Conservation (phyloP, 2,888 invertebrate species). For the Gastracanthus pulcherrimus region DNA sequence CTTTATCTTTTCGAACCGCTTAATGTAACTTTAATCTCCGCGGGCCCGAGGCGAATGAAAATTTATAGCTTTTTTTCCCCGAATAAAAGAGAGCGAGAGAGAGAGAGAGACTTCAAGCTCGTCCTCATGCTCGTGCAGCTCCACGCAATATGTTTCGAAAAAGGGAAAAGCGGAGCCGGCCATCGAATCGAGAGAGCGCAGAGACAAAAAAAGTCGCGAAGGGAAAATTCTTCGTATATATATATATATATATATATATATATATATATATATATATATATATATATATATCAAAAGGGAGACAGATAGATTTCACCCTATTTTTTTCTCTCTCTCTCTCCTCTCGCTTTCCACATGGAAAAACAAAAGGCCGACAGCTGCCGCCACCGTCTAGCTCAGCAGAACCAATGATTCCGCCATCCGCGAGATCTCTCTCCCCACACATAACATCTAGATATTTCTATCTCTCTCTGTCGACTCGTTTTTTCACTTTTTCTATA, state of each 20-base stretch:
- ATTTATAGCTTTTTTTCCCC: constrained; percentile 50
- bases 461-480: constrained; percentile 1
- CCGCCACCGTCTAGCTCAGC: background rate
- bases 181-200: background rate
- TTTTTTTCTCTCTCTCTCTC: background rate
- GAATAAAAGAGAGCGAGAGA: constrained; percentile 15
- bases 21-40: constrained; percentile 56
- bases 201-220: background rate
- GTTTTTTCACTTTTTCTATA: constrained; percentile 43
- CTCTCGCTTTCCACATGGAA: background rate
- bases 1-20: constrained; percentile 53
- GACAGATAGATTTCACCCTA: constrained; percentile 33
- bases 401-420: constrained; percentile 25
- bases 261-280: background rate
- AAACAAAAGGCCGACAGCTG: constrained; percentile 45
- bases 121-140: background rate
- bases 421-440: background rate
- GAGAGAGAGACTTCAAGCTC: constrained; percentile 8
- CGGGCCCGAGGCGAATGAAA: constrained; percentile 43
- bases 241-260: background rate
- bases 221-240: constrained; percentile 21
- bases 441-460: background rate
- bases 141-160: constrained; percentile 25
- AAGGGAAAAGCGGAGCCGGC: background rate
- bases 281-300: background rate